Evolutionary conservation across 2,113 vertebrate genomes (phyloP).

Genomic region (Heliornis fulica): DNA sequence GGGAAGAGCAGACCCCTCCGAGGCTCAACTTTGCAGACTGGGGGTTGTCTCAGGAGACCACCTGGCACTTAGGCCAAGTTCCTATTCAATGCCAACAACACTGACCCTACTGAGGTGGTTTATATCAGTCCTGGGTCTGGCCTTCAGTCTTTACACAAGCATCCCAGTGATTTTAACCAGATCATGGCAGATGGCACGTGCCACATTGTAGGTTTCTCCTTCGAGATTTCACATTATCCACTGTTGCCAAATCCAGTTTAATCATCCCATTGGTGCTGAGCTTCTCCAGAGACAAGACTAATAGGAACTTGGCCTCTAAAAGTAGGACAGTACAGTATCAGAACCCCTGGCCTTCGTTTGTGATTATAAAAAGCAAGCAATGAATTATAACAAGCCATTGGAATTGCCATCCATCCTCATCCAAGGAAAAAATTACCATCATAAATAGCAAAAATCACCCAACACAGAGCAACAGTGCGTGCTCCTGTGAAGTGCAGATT

Average conservation of each 20-base stretch:
- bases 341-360: rapidly evolving
- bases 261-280: neutral
- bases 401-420: neutral
- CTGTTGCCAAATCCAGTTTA: neutral
- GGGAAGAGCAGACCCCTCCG: neutral
- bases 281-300: neutral
- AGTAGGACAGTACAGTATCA: neutral
- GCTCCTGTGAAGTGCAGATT: neutral
- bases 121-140: neutral
- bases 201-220: neutral
- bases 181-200: rapidly evolving
- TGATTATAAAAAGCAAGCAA: neutral
- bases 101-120: neutral
- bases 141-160: neutral
- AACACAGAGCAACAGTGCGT: neutral
- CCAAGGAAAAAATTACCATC: neutral
- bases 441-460: neutral
- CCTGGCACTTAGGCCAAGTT: neutral
- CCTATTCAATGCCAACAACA: neutral
- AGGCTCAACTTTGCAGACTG: neutral
- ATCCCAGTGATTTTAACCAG: neutral
- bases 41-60: neutral
- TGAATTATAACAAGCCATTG: neutral
- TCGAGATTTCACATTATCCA: neutral
- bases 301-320: neutral